A percentile compares a stretch with the other conserved stretches of the same genome.
phyloP scores from a whole-genome alignment of 2,797 vertebrate species.

The Spinus pinus region DNA sequence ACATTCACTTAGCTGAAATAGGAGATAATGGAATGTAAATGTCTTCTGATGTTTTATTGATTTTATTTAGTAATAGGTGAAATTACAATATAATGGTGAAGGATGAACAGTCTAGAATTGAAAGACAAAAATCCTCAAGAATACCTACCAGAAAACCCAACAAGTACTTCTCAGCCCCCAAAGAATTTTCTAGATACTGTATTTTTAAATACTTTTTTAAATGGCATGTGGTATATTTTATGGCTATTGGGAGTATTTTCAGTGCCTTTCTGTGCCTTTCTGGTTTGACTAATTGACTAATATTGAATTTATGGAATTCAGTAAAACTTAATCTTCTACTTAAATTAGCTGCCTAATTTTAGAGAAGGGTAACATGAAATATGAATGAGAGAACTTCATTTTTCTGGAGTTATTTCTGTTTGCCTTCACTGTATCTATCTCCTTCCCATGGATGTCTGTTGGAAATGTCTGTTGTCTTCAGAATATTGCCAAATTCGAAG shows the following conservation, averaged over 20 bases:
- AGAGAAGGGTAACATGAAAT: neutral
- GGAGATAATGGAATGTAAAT: neutral
- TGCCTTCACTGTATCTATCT: neutral
- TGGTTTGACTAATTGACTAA: neutral
- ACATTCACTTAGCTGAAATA: neutral
- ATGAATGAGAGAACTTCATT: neutral
- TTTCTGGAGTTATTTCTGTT: neutral
- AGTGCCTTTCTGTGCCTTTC: neutral
- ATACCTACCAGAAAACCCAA: neutral
- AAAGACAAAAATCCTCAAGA: neutral
- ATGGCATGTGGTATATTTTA: neutral
- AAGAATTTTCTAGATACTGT: neutral
- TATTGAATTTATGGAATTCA: neutral
- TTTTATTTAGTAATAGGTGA: neutral
- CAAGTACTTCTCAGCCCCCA: neutral
- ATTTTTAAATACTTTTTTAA: neutral
- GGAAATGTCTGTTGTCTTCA: neutral
- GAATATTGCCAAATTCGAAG: neutral
- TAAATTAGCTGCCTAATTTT: conserved; percentile 6
- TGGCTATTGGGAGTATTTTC: neutral
- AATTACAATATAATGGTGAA: neutral
- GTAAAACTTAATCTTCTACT: neutral
- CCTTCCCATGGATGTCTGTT: neutral
- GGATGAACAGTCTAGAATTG: neutral
- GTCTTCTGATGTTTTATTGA: neutral